Conservation (phyloP, 64 coral and sea anemone genomes). For the Porites lutea region DNA sequence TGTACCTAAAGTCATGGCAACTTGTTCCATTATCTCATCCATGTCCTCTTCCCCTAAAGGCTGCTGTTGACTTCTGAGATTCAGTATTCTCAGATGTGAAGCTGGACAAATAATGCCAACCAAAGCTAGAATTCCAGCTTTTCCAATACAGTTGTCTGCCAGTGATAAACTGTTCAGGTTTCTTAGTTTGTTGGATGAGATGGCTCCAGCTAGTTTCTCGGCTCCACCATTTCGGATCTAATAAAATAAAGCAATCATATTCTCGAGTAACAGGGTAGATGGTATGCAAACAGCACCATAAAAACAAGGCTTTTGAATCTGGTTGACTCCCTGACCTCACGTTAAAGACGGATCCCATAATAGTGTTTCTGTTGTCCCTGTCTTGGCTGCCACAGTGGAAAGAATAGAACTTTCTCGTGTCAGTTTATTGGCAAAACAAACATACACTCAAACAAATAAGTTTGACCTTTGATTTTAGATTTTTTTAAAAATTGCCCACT, state of each 20-base stretch:
- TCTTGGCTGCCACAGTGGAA: too few species aligned
- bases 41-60: slow-evolving; percentile 70
- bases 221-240: slow-evolving; percentile 65
- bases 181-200: slow-evolving; percentile 24
- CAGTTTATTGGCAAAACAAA: too few species aligned
- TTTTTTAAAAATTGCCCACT: too few species aligned
- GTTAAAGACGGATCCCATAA: too few species aligned
- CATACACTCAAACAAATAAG: too few species aligned
- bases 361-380: too few species aligned
- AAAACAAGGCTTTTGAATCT: too few species aligned
- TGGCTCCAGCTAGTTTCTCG: slow-evolving; percentile 37
- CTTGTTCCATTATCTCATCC: slow-evolving; percentile 63
- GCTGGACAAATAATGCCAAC: slow-evolving; percentile 49
- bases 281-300: too few species aligned
- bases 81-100: slow-evolving; percentile 26
- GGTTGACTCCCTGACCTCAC: too few species aligned
- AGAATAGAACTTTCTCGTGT: too few species aligned
- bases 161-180: slow-evolving; percentile 63
- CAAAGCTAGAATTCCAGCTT: slow-evolving; percentile 58
- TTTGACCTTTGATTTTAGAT: too few species aligned
- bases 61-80: slow-evolving; percentile 69
- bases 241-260: background rate
- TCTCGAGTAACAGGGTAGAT: too few species aligned
- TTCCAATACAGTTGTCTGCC: slow-evolving; percentile 62
- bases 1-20: slow-evolving; percentile 53